Conservation (phyloP, 1,140 invertebrate species). For the Drosophila ananassae region DNA sequence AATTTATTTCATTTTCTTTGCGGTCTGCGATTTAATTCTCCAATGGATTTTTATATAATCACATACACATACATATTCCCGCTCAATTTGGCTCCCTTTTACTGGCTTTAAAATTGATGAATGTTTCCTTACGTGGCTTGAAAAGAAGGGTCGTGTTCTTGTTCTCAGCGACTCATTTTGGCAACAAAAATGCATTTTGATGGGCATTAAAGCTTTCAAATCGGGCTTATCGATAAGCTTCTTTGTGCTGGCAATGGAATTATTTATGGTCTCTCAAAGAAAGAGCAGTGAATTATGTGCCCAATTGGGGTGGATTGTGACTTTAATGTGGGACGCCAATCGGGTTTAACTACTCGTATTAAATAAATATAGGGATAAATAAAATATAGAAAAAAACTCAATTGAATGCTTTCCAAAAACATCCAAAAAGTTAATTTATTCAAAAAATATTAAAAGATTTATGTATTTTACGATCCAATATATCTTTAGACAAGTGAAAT, state of each 20-base stretch:
- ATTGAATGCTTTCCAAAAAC: too few species aligned
- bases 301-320: not conserved
- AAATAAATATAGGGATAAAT: not conserved
- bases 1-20: slow-evolving; percentile 20
- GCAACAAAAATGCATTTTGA: slow-evolving; percentile 65
- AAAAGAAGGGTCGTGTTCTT: slow-evolving; percentile 63
- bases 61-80: not conserved
- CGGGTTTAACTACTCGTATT: slow-evolving; percentile 6
- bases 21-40: slow-evolving; percentile 53
- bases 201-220: slow-evolving; percentile 65
- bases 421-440: too few species aligned
- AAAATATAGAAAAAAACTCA: too few species aligned
- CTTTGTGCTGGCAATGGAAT: slow-evolving; percentile 48
- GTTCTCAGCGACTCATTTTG: slow-evolving; percentile 30
- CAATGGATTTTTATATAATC: slow-evolving; percentile 12
- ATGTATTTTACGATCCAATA: not conserved
- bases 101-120: slow-evolving; percentile 72
- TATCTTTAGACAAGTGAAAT: not conserved
- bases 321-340: not conserved
- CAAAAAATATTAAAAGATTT: not conserved
- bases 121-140: slow-evolving; percentile 54
- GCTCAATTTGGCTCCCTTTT: slow-evolving; percentile 25
- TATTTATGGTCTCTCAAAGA: slow-evolving; percentile 57
- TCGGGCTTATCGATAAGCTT: slow-evolving; percentile 60
- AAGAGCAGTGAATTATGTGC: slow-evolving; percentile 15